These are phyloP conservation scores for Ctenopoma kingsleyae DNA, from an alignment of 2,797 vertebrate genomes.

Conservation along the genomic window DNA sequence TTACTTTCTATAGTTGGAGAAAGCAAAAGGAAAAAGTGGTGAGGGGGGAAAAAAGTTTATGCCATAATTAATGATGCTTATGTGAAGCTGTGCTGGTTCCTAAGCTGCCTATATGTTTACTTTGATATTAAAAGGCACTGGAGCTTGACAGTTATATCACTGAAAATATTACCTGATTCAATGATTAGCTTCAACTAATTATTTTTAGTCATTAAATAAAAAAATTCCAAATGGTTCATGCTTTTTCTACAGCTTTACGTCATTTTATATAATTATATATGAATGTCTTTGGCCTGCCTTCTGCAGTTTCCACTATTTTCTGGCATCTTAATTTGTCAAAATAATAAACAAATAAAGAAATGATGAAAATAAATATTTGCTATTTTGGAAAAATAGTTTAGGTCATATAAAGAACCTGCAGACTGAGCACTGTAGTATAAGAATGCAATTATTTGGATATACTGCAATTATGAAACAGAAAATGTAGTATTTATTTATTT, in stretches of 20 bases:
- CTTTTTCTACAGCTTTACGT: neutral
- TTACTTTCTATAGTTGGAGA: constrained; percentile 67
- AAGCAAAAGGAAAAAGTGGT: constrained; percentile 26
- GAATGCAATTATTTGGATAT: neutral
- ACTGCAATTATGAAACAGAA: neutral
- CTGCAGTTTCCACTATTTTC: neutral
- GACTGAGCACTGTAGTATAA: neutral
- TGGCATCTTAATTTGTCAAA: neutral
- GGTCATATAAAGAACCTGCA: neutral
- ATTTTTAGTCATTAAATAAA: neutral
- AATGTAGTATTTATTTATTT: no score
- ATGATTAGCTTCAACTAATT: neutral
- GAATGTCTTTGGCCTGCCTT: neutral
- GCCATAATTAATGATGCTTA: constrained; percentile 17
- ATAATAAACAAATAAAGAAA: neutral
- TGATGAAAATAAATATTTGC: neutral
- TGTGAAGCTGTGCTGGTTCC: constrained; percentile 16
- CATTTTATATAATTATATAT: neutral
- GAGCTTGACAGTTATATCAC: neutral
- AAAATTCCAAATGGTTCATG: neutral
- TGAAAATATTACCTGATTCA: neutral
- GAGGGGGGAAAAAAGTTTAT: constrained; percentile 14
- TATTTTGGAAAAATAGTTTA: neutral
- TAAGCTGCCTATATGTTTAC: constrained; percentile 3
- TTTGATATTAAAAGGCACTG: constrained; percentile 6